Evolutionary conservation across 2,888 invertebrate genomes (phyloP).

Genomic region (Schizotus pectinicornis): DNA sequence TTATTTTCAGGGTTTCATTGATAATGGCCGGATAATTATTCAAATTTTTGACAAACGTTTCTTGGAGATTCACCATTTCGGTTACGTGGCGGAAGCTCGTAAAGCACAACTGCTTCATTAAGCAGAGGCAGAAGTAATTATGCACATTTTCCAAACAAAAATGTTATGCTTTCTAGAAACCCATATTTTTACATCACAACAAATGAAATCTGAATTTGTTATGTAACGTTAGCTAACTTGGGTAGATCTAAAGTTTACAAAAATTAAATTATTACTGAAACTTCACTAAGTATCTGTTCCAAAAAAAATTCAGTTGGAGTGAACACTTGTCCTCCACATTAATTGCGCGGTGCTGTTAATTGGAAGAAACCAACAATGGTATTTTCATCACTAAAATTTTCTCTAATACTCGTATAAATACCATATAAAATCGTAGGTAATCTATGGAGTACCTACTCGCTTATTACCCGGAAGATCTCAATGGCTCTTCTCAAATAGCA

Average conservation of each 20-base stretch:
- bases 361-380: constrained; percentile 19
- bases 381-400: constrained; percentile 37
- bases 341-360: too few species aligned
- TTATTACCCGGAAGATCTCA: constrained; percentile 43
- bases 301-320: too few species aligned
- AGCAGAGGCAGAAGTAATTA: constrained; percentile 35
- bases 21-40: constrained; percentile 7
- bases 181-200: constrained; percentile 34
- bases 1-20: neutral
- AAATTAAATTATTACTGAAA: too few species aligned
- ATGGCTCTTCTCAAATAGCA: constrained; percentile 35
- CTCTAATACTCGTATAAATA: constrained; percentile 31
- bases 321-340: too few species aligned
- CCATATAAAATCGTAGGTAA: constrained; percentile 39
- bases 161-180: constrained; percentile 43
- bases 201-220: neutral
- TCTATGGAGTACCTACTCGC: constrained; percentile 30
- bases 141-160: constrained; percentile 41
- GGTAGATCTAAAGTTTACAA: too few species aligned
- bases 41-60: constrained; percentile 5
- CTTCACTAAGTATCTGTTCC: too few species aligned
- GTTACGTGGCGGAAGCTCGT: constrained; percentile 2
- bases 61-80: too few species aligned
- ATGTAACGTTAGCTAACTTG: neutral
- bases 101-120: constrained; percentile 34